phyloP scores from a whole-genome alignment of 2,113 vertebrate species.

The Glareola pratincola region DNA sequence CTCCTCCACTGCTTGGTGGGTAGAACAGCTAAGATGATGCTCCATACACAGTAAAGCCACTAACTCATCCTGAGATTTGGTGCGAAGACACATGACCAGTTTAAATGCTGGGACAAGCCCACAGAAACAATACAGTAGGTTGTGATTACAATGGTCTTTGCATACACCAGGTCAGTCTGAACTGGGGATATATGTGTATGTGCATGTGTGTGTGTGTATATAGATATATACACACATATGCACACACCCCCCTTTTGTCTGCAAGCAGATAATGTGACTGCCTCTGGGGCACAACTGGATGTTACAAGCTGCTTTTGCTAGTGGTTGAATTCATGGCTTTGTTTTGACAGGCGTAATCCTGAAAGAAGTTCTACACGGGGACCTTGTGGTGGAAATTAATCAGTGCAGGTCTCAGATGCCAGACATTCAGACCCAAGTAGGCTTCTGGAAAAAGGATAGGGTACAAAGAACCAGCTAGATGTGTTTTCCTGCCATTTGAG shows the following conservation, averaged over 20 bases:
- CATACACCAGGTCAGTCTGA: not conserved
- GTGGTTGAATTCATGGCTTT: not conserved
- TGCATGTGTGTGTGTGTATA: too few relatives aligned
- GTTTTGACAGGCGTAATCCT: not conserved
- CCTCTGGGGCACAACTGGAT: not conserved
- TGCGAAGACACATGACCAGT: not conserved
- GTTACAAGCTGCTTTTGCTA: not conserved
- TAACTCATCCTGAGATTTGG: not conserved
- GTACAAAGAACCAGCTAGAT: not conserved
- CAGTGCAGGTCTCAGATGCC: not conserved
- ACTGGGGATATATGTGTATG: not conserved
- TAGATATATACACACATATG: rapidly evolving
- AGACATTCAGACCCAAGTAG: not conserved
- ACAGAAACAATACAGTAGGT: not conserved
- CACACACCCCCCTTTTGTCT: rapidly evolving
- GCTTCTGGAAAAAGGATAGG: not conserved
- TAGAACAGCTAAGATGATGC: not conserved
- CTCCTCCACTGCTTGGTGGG: not conserved
- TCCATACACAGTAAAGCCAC: not conserved
- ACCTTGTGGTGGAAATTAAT: not conserved
- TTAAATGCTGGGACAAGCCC: not conserved
- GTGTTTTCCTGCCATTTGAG: not conserved
- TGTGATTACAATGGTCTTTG: not conserved
- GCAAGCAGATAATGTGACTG: not conserved
- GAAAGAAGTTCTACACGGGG: not conserved